phyloP scores from a whole-genome alignment of 2,888 invertebrate genomes.

The Pediacus dermestoides region DNA sequence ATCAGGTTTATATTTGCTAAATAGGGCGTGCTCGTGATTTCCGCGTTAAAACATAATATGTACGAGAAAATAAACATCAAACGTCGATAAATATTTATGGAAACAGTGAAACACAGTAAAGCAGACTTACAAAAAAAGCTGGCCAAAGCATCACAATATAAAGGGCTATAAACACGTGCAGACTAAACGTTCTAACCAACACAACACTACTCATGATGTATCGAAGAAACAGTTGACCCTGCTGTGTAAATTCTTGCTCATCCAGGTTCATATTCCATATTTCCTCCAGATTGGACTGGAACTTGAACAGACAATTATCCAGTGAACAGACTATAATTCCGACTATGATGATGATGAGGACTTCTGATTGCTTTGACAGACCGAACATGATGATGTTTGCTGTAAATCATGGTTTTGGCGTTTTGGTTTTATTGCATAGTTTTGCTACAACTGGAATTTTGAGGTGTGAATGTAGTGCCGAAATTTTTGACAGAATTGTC shows the following conservation, averaged over 20 bases:
- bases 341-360: conserved; percentile 54
- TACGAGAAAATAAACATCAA: no score
- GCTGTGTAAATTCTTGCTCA: conserved; percentile 44
- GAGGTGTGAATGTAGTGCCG: no score
- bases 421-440: no score
- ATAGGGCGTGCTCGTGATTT: conserved; percentile 14
- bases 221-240: conserved; percentile 52
- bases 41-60: conserved; percentile 11
- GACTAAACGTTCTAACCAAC: conserved; percentile 55
- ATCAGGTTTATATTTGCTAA: conserved; percentile 16
- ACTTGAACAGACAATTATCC: conserved; percentile 56
- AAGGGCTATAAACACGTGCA: conserved; percentile 55
- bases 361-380: conserved; percentile 53
- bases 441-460: no score
- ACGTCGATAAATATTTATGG: neutral
- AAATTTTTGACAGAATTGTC: no score
- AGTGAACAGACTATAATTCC: conserved; percentile 54
- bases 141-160: conserved; percentile 59
- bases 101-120: conserved; percentile 2
- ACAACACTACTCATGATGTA: conserved; percentile 54
- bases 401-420: no score
- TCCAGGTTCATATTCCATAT: conserved; percentile 57
- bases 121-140: conserved; percentile 51
- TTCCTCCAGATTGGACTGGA: conserved; percentile 56
- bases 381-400: no score